Evolutionary conservation across 1,140 invertebrate species (phyloP), one percentile per base, ranked within the genome.

Genomic region (Triops longicaudatus): DNA sequence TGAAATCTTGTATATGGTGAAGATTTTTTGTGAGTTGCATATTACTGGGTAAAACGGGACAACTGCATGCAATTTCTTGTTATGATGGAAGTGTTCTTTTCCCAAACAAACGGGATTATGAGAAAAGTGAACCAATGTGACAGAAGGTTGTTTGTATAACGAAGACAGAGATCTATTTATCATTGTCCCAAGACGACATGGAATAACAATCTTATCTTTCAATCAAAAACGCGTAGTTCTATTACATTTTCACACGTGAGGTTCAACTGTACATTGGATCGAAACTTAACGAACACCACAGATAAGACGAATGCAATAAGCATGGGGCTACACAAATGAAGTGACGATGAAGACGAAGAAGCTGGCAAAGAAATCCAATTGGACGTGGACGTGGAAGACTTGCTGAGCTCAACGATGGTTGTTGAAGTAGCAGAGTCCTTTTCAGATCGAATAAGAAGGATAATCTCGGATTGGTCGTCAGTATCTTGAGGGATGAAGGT

Each of bases 151-250:
- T 63, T 63, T 63, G 50, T 63, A 63, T 63, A 63, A 63, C 50
- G 50, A 63, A 63, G 50, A 63, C 50, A 63, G 50, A 63, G 50
- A 63, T 63, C 50, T 63, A 63, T 63, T 63, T 63, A 63, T 63
- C 50, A 22, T 63, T 63, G 50, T 63, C 50, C n/a, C 50, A 63
- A 63, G 50, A 63, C 50, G 50, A 63, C 50, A 63, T 63, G 50
- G 50, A 63, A 63, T 63, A 63, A 17, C 50, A 63, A 63, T 63
- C 50, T 63, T 63, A 63, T 63, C 50, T 63, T 63, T 63, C 50
- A 63, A 22, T 63, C 50, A 63, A 63, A 22, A 63, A 22, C 9
- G 50, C 14, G 50, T 63, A 63, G 14, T 63, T 63, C 50, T 63
- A n/a, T 63, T 63, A 63, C 50, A n/a, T 63, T 22, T n/a, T 22